These are phyloP conservation scores for Drosophila atripex DNA, from an alignment of 2,888 invertebrate genomes.

Conservation along the genomic window DNA sequence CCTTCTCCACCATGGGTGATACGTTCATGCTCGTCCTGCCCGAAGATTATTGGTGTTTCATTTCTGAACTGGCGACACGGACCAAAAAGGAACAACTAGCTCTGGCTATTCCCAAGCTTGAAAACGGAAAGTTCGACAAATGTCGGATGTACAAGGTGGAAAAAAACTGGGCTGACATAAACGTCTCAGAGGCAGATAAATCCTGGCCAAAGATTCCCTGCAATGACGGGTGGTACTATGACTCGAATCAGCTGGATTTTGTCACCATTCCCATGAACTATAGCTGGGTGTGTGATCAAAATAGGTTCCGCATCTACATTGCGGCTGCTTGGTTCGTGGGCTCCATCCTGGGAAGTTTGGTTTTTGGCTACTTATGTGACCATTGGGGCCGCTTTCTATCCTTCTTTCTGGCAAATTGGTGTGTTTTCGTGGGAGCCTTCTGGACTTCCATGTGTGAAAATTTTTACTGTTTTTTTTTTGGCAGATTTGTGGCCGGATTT, in stretches of 20 bases:
- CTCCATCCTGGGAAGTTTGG: conserved; percentile 91
- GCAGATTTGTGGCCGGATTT: conserved; percentile 92
- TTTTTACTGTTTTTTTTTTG: conserved; percentile 90
- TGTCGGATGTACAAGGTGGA: conserved; percentile 91
- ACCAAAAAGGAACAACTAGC: conserved; percentile 88
- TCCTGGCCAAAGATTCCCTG: conserved; percentile 89
- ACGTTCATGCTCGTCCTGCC: conserved; percentile 92
- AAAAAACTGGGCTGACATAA: conserved; percentile 85
- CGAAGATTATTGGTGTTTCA: conserved; percentile 91
- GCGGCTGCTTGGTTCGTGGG: conserved; percentile 93
- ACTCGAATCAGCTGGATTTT: conserved; percentile 90
- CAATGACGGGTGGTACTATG: conserved; percentile 91
- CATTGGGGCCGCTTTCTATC: conserved; percentile 92
- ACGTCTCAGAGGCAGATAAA: conserved; percentile 86
- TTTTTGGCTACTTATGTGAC: conserved; percentile 94
- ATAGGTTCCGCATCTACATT: conserved; percentile 88
- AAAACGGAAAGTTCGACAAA: conserved; percentile 85
- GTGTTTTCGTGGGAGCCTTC: conserved; percentile 88
- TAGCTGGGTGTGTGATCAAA: conserved; percentile 93
- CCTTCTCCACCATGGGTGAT: conserved; percentile 93
- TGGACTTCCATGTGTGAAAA: conserved; percentile 88
- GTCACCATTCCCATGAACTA: conserved; percentile 92
- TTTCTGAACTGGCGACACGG: conserved; percentile 89
- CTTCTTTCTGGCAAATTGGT: conserved; percentile 89
- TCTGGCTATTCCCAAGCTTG: conserved; percentile 87